Base-by-base conservation (phyloP, 1,140 invertebrate species). In the Zaprionus capensis region DNA sequence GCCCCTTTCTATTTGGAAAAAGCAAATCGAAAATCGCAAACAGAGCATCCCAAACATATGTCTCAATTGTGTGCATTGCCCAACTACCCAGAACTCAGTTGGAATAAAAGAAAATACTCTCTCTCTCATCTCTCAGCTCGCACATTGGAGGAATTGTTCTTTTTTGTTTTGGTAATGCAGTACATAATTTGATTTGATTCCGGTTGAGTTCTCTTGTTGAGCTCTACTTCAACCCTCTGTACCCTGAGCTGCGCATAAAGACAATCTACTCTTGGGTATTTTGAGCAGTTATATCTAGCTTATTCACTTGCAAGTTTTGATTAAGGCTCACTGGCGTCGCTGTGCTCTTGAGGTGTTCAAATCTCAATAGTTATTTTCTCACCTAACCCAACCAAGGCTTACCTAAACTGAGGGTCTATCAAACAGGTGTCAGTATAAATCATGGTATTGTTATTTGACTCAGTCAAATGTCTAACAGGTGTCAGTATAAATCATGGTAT, bases 51-150 rank as follows among this genome's bases (percentile, higher is more conserved):
- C 56, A 73, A 91, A 78, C 88, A 91, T 91, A 91, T 91, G 88
- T 91, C 81, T 61, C 81, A 80, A 91, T 91, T 91, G 88, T 85
- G 88, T 75, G 63, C 82, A 87, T 68, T 81, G 67, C 63, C 76
- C 76, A 74, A 77, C 68, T 70, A 79, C 71, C 58, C 64, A 71
- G 36, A 46, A 51, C 70, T 59, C 38, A 62, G 34, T 46, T 55
- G 41, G 28, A 51, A 49, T 22, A 31, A 46, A 44, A 26, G 17
- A 51, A 46, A 49, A 55, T 68, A 17, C n/a, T 7, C 15, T 44
- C 15, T 41, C 4, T 61, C 34, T 62, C 71, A 9, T 7, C 67
- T 55, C 65, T 31, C 53, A 72, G 58, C 49, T 57, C 34, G 69
- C 44, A 46, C 44, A 17, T 46, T 49, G n/a, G 34, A 59, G 56